Base-by-base conservation (phyloP, 1,140 invertebrate species). In the Eriosoma lanigerum region DNA sequence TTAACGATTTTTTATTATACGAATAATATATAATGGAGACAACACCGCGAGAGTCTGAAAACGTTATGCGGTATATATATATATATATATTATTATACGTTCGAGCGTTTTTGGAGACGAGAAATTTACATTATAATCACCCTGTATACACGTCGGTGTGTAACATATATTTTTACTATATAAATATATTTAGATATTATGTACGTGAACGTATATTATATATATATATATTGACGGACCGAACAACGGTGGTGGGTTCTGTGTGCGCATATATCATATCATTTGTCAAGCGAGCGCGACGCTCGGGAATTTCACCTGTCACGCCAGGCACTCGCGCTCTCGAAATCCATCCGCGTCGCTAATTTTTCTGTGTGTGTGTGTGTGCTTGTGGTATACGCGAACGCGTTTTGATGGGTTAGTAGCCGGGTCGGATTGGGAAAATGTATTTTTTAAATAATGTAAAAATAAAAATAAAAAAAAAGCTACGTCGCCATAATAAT, bases 261-360 rank as follows among this genome's bases (percentile, higher is more conserved):
- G 38, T 24, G 21, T 3, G n/a, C 13, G n/a, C 5, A 4, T 8
- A 6, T 26, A 60, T 26, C 8, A 19, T 72, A 52, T 72, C 68
- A 72, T 72, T 72, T 72, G 68, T 72, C 68, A 72, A 46, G 68
- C 68, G 68, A 21, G 46, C 68, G 68, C 46, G 46, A 26, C 48
- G 68, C 48, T 29, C 46, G 68, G 68, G 68, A 52, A 72, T 72
- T 72, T 52, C 68, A 72, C 68, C 68, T 72, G 68, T 52, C 68
- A 72, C 66, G 66, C 44, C 44, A 26, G 29, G 26, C 29, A 26
- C 24, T 60, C 24, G 56, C 29, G 60, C 62, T 9, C 29, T 9
- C 32, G n/a, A 60, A 46, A 48, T 38, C 38, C 8, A 46, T 17
- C 26, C 60, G 60, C 17, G 8, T 32, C n/a, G n/a, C n/a, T n/a